Conservation (phyloP, 2,797 vertebrate genomes). For the Macrochelys suwanniensis region DNA sequence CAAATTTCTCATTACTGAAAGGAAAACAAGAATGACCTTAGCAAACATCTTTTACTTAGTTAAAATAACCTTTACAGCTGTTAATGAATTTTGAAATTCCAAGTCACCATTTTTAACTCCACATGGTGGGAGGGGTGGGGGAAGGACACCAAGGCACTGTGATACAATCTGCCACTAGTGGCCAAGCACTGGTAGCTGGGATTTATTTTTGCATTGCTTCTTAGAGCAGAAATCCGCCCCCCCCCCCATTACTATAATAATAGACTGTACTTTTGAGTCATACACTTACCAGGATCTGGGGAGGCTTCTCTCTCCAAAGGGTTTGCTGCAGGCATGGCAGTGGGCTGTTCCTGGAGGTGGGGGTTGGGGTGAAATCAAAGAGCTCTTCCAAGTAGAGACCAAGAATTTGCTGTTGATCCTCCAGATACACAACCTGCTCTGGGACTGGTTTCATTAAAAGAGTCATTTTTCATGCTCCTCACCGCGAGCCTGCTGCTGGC, state of each 20-base stretch:
- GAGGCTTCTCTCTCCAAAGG: neutral
- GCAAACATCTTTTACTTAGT: neutral
- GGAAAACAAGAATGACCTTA: neutral
- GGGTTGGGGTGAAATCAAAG: neutral
- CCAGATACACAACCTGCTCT: neutral
- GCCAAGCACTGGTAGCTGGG: neutral
- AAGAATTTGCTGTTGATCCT: neutral
- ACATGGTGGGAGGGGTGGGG: neutral
- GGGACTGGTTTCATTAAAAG: neutral
- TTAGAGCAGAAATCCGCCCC: neutral
- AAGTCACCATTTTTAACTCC: neutral
- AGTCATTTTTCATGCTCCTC: neutral
- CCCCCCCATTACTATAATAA: neutral
- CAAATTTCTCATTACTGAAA: neutral
- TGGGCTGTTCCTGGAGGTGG: neutral
- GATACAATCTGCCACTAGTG: neutral
- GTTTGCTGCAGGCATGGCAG: neutral
- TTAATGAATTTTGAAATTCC: neutral
- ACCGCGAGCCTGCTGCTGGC: neutral
- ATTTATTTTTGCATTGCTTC: neutral
- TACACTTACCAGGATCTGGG: neutral
- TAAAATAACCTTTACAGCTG: neutral
- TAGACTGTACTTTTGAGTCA: neutral
- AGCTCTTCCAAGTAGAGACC: neutral
- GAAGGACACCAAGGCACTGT: neutral